Evolutionary conservation across 2,888 invertebrate species (phyloP), one percentile per base, ranked within the genome.

Genomic region (Tenthredo scrophulariae): DNA sequence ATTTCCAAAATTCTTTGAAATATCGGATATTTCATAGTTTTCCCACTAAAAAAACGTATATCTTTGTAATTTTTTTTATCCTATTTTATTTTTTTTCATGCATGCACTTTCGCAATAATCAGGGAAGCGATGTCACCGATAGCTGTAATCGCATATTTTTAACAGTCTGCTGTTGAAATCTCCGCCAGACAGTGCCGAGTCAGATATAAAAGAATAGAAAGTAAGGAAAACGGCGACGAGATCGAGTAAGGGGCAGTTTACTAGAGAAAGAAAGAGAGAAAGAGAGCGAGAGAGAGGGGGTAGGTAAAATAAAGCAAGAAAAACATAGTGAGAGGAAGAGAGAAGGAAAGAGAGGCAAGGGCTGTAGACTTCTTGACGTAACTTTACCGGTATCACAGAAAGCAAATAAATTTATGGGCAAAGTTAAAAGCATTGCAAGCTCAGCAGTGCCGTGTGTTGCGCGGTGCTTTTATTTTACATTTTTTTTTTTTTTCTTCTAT

Each of bases 351-450:
- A 13, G 29, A 29, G 29, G 29, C 15, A 33, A 43, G 74, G 33
- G 67, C 33, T 26, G 67, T 67, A 26, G 67, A 67, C 67, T 67
- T 67, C 80, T 80, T 58, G 62, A 62, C 80, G 80, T 62, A 80
- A 80, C 58, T 62, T 80, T 80, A 62, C 33, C 77, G 80, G n/a
- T 80, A 62, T 80, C 80, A 80, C 58, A 86, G 86, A 85, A 87
- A 86, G 90, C 88, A 91, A 92, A 92, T 92, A 92, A 92, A 92
- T 92, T 92, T 92, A 92, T 91, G 91, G 90, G 87, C 85, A 90
- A 92, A 92, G 92, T 92, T 92, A 90, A 91, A 90, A 91, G 91
- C 90, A 90, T 90, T 89, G 90, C 90, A 88, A 89, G 91, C 90
- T 90, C 89, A 87, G 88, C 88, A 87, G 40, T 89, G 89, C 89